Evolutionary conservation across 2,888 invertebrate genomes (phyloP).

Genomic region (Falcaria lacertinaria): DNA sequence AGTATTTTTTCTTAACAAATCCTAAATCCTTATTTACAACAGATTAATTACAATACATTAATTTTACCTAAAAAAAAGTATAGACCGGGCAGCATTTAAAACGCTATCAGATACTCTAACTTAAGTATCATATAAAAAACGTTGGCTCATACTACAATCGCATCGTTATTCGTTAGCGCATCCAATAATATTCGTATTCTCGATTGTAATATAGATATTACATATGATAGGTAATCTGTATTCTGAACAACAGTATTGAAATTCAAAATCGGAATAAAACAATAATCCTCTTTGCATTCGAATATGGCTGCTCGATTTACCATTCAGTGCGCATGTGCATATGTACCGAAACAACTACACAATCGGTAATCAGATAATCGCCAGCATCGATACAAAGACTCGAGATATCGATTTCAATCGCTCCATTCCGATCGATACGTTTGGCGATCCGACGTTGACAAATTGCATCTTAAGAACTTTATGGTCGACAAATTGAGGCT

Average conservation of each 20-base stretch:
- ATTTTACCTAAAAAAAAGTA: too few relatives aligned
- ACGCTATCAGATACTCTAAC: too few relatives aligned
- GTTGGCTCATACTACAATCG: too few relatives aligned
- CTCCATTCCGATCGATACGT: constrained; percentile 60
- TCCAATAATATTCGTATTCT: constrained; percentile 8
- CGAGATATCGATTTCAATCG: constrained; percentile 67
- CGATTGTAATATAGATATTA: constrained; percentile 26
- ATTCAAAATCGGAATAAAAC: constrained; percentile 56
- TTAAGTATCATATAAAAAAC: too few relatives aligned
- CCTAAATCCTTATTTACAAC: too few relatives aligned
- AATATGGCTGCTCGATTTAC: constrained; percentile 46
- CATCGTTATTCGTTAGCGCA: too few relatives aligned
- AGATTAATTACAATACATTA: too few relatives aligned
- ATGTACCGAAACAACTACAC: constrained; percentile 31
- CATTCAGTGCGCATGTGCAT: constrained; percentile 46
- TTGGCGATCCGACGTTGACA: constrained; percentile 65
- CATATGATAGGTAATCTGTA: constrained; percentile 52
- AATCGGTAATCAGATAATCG: constrained; percentile 57
- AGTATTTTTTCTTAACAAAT: too few relatives aligned
- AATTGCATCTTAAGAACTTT: constrained; percentile 62
- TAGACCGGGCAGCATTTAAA: too few relatives aligned
- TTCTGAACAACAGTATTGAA: constrained; percentile 46
- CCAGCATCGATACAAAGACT: constrained; percentile 53
- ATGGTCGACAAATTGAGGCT: constrained; percentile 69
- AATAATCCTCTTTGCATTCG: constrained; percentile 53